Evolutionary conservation across 2,113 vertebrate species (phyloP).

Genomic region (Fulmarus glacialis): DNA sequence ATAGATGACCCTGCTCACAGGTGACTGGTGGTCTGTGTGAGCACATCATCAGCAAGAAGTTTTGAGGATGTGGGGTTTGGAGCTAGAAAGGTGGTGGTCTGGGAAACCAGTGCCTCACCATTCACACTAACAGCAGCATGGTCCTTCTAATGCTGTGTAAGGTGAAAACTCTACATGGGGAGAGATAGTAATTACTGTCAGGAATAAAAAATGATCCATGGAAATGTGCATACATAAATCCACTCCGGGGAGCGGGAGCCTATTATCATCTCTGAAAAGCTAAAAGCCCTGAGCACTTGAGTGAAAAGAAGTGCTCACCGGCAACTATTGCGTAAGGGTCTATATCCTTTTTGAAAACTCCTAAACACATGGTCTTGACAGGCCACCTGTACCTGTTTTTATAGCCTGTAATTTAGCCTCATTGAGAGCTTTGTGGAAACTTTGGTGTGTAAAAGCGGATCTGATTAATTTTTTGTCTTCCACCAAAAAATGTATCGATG

Average conservation of each 20-base stretch:
- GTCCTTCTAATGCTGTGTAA: background rate
- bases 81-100: background rate
- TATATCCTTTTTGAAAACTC: background rate
- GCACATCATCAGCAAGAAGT: background rate
- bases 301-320: background rate
- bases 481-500: rapidly evolving
- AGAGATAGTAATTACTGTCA: background rate
- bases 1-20: background rate
- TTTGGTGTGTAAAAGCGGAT: background rate
- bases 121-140: background rate
- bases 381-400: background rate
- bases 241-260: background rate
- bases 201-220: background rate
- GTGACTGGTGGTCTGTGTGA: background rate
- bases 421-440: background rate
- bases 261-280: background rate
- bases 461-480: background rate
- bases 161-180: background rate
- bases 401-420: background rate
- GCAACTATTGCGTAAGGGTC: background rate
- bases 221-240: background rate
- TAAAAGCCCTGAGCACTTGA: background rate
- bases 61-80: background rate
- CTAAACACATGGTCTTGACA: background rate
- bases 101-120: background rate